Base-by-base conservation (phyloP, 2,797 vertebrate genomes). In the Gymnoscopelus braueri region DNA sequence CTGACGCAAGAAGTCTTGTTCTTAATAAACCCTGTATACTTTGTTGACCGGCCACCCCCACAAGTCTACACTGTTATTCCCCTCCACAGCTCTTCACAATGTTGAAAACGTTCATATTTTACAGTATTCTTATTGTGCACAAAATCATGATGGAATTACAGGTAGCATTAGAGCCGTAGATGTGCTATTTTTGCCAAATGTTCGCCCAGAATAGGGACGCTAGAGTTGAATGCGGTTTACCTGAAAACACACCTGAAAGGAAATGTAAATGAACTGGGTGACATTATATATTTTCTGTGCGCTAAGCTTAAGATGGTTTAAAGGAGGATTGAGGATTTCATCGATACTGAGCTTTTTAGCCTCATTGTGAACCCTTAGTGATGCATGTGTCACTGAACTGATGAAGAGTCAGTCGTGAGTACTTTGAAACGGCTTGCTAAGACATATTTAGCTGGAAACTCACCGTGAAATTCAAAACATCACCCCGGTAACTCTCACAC, bases 201-300 rank as follows among this genome's bases (percentile, higher is more conserved):
- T 44, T 44, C 39, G 2, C 39, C 39, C 32, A 35, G 32, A 35
- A 35, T 35, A 63, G 51, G 52, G 59, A 39, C 12, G 26, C 26
- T n/a, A 65, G 70, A 71, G 24, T 54, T 52, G 77, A 44, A 29
- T 29, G 26, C 3, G 26, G 26, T 29, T 29, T n/a, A 44, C 10
- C 9, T 19, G 59, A 15, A n/a, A n/a, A 39, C 3, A 39, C 15
- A 15, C 81, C 56, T 51, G 54, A 80, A 64, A 29, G 69, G 56
- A 77, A 85, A 76, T 84, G 53, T 68, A 72, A 84, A 79, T 78
- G 57, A 70, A 77, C 75, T 59, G 65, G 70, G 57, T 65, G 51
- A 59, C 56, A 51, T 81, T 78, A 74, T n/a, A 44, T 67, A 81
- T 84, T 78, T 74, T 84, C 81, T 79, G 64, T 80, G 72, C 59